phyloP scores from a whole-genome alignment of 2,888 invertebrate genomes.

The Coleophora deauratella region DNA sequence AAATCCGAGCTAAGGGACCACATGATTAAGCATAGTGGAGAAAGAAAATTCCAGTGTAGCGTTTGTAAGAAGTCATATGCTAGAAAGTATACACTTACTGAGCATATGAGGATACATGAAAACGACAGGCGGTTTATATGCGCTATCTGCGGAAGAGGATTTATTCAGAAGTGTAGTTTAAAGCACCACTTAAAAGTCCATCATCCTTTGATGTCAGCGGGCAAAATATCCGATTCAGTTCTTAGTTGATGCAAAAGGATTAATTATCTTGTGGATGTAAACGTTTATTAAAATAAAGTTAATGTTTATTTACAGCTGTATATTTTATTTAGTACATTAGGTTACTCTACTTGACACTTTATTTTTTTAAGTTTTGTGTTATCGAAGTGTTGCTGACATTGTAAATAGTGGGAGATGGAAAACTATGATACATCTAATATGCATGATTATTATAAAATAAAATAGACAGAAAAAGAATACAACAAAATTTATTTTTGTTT shows the following conservation, averaged over 20 bases:
- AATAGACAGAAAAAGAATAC: not conserved
- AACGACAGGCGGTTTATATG: constrained; percentile 56
- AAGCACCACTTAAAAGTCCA: constrained; percentile 55
- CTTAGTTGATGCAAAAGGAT: too few relatives aligned
- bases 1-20: constrained; percentile 70
- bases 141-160: constrained; percentile 45
- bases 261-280: too few relatives aligned
- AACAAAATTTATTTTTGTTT: constrained; percentile 41
- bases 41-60: constrained; percentile 61
- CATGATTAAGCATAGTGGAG: constrained; percentile 68
- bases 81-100: constrained; percentile 54
- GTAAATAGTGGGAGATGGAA: constrained; percentile 3
- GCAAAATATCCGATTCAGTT: constrained; percentile 1
- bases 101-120: constrained; percentile 60
- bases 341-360: too few relatives aligned
- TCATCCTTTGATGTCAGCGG: constrained; percentile 29
- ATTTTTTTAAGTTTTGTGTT: too few relatives aligned
- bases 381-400: not conserved
- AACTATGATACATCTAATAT: not conserved
- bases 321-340: not conserved
- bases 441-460: not conserved
- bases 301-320: too few relatives aligned
- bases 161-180: constrained; percentile 56
- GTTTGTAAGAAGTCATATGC: constrained; percentile 69
- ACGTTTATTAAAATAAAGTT: too few relatives aligned